These are phyloP conservation scores for Eristalis pertinax DNA, from an alignment of 2,888 invertebrate genomes.

Conservation along the genomic window DNA sequence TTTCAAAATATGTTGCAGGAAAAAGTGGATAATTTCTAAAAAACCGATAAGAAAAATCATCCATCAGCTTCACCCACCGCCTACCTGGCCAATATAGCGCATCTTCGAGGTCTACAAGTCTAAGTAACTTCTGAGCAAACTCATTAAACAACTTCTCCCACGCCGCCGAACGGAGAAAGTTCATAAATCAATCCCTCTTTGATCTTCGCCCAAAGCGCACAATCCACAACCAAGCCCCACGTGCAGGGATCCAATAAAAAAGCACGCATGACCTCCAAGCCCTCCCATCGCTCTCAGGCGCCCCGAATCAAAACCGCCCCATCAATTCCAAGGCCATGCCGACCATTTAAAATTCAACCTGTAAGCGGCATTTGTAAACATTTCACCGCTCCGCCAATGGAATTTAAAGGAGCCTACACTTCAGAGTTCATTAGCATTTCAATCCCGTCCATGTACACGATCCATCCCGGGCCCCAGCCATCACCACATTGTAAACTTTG, in stretches of 20 bases:
- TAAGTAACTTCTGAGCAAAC: not conserved
- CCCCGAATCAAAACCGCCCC: not conserved
- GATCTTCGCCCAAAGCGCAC: not conserved
- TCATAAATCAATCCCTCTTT: not conserved
- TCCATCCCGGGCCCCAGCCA: slow-evolving; percentile 36
- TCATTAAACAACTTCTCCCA: not conserved
- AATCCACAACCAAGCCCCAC: not conserved
- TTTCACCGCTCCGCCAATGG: slow-evolving; percentile 29
- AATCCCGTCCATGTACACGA: slow-evolving; percentile 27
- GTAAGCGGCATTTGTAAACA: slow-evolving; percentile 43
- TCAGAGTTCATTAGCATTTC: slow-evolving; percentile 49
- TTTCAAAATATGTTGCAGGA: too few species aligned
- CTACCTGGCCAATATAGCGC: not conserved
- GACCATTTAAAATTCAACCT: slow-evolving; percentile 37
- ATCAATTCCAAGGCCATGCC: not conserved
- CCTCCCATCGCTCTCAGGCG: not conserved
- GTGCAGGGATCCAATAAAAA: slow-evolving; percentile 1
- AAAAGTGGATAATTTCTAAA: too few species aligned
- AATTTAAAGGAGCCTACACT: slow-evolving; percentile 30
- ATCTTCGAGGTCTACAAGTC: not conserved
- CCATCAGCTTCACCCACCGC: too few species aligned
- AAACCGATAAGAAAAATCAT: too few species aligned
- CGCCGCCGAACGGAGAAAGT: not conserved
- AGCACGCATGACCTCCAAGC: slow-evolving; percentile 8
- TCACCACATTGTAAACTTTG: slow-evolving; percentile 61